A percentile compares a stretch with the other conserved stretches of the same genome.
Evolutionary conservation across 2,797 vertebrate genomes (phyloP).

Genomic region (Hyperoplus lanceolatus): DNA sequence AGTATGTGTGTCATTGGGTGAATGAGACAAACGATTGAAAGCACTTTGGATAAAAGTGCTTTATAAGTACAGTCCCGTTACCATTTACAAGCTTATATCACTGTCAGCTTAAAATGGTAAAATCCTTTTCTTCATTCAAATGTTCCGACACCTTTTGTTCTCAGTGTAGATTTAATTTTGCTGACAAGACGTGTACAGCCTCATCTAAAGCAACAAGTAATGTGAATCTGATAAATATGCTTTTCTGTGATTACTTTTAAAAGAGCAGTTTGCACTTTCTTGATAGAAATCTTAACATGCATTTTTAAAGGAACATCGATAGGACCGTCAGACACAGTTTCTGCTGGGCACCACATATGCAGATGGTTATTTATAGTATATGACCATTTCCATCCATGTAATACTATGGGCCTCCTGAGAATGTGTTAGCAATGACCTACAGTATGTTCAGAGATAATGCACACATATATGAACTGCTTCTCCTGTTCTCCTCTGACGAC

Average conservation of each 20-base stretch:
- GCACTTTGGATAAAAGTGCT: no score
- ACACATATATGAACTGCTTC: conserved; percentile 50
- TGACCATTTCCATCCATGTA: conserved; percentile 53
- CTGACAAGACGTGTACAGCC: conserved; percentile 1
- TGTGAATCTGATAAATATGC: neutral
- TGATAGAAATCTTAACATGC: conserved; percentile 22
- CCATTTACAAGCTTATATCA: neutral
- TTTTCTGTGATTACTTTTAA: conserved; percentile 8
- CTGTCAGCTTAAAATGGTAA: neutral
- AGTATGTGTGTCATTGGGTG: no score
- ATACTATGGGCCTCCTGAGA: conserved; percentile 55
- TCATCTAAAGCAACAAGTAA: conserved; percentile 31
- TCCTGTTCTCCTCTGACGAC: conserved; percentile 38
- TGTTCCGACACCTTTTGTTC: conserved; percentile 27
- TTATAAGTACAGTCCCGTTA: neutral
- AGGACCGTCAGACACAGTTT: conserved; percentile 16
- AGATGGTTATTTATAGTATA: conserved; percentile 61
- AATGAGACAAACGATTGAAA: no score
- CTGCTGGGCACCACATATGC: neutral
- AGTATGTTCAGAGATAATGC: conserved; percentile 37
- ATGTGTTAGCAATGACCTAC: conserved; percentile 47
- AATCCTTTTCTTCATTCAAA: no score
- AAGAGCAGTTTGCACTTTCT: neutral
- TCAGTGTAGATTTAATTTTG: conserved; percentile 26
- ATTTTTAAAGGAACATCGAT: conserved; percentile 66